phyloP scores from a whole-genome alignment of 2,113 vertebrate genomes.

The Dasyurus viverrinus region DNA sequence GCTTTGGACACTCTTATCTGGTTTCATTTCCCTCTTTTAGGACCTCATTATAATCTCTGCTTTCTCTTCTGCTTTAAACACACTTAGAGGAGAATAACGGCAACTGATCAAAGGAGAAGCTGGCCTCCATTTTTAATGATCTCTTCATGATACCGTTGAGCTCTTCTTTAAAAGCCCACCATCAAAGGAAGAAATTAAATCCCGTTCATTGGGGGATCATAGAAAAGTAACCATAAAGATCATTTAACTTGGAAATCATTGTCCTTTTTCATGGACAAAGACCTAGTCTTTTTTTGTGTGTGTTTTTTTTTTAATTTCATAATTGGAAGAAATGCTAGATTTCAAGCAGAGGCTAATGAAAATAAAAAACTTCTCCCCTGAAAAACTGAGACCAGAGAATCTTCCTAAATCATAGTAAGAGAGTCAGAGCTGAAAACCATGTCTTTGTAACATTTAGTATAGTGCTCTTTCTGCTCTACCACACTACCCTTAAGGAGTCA shows the following conservation, averaged over 20 bases:
- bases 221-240: not conserved
- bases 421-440: not conserved
- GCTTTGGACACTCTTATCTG: not conserved
- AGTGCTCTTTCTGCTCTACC: not conserved
- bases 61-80: not conserved
- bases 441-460: not conserved
- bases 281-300: not conserved
- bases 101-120: not conserved
- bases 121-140: not conserved
- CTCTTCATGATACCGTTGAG: not conserved
- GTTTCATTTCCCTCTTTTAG: not conserved
- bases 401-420: not conserved
- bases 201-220: not conserved
- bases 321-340: not conserved
- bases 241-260: not conserved
- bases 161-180: conserved; percentile 12
- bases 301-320: not conserved
- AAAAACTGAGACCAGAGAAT: not conserved
- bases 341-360: not conserved
- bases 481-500: not conserved
- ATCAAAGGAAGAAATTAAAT: not conserved
- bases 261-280: not conserved
- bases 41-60: conserved; percentile 12
- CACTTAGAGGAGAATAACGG: not conserved
- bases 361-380: not conserved